Base-by-base conservation (phyloP, 2,797 vertebrate genomes). In the Enteromius trimaculatus region DNA sequence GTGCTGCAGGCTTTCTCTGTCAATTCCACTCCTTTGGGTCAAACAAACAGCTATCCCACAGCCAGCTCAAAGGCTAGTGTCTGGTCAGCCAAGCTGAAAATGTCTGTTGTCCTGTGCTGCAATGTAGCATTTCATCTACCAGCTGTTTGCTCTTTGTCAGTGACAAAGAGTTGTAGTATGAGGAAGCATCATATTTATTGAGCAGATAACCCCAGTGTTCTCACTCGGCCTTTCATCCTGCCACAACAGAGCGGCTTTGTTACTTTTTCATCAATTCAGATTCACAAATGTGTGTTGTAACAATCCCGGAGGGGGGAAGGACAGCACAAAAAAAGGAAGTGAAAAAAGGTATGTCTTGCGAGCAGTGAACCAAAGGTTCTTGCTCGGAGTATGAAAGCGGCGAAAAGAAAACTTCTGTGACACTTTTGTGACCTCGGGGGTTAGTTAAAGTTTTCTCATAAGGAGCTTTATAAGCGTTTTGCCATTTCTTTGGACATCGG, bases 41-140 rank as follows among this genome's bases (percentile, higher is more conserved):
- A 94, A 94, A 92, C 93, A 95, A 95, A 95, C 93, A 95, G 92
- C 90, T 91, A 94, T 93, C 71, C 90, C 88, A 82, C 92, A 92
- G 91, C 93, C 92, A 92, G 92, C 93, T 94, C 92, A 93, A 93
- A 93, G 95, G 92, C 94, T 92, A 90, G 90, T 93, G 93, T 94
- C 92, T 93, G 93, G 92, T 91, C 94, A 95, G 92, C 93, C 92
- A 94, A 94, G 93, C 94, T 95, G 95, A 95, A 95, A 95, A 95
- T 95, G 93, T 94, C 93, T 93, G 94, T 94, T 95, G 93, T 95
- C 94, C 93, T 92, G 91, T 92, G 87, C 92, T 92, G 92, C 92
- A 93, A 94, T 93, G 93, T 94, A 94, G 91, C 93, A 93, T 95
- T 94, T 94, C 93, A 95, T 92, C 93, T 91, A 91, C 91, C 92